Conservation (phyloP, 2,888 invertebrate species). For the Choristoneura rosaceana region DNA sequence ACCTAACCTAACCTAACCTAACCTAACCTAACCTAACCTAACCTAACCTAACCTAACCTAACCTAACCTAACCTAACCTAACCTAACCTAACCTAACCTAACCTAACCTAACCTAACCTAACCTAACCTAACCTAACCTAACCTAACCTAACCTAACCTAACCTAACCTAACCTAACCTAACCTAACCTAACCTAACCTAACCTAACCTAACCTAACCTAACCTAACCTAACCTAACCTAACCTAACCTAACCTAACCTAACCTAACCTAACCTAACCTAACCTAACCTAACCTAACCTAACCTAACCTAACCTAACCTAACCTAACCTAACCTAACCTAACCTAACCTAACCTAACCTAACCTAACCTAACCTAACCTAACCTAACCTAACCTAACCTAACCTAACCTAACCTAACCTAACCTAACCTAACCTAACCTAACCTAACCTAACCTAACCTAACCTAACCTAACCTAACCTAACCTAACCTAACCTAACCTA, state of each 20-base stretch:
- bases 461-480: conserved; percentile 36
- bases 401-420: conserved; percentile 36
- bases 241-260: conserved; percentile 27
- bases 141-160: conserved; percentile 37
- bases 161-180: conserved; percentile 40
- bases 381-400: conserved; percentile 36
- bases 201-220: conserved; percentile 41
- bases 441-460: conserved; percentile 36
- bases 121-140: conserved; percentile 40
- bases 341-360: conserved; percentile 36
- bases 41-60: conserved; percentile 41
- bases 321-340: conserved; percentile 36
- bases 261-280: conserved; percentile 35
- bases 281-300: conserved; percentile 34
- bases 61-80: conserved; percentile 41
- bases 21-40: conserved; percentile 40
- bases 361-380: conserved; percentile 35
- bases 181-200: conserved; percentile 41
- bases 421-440: conserved; percentile 36
- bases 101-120: conserved; percentile 40
- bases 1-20: conserved; percentile 41
- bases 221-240: conserved; percentile 36
- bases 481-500: conserved; percentile 36
- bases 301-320: conserved; percentile 36
- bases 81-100: conserved; percentile 40